phyloP scores from a whole-genome alignment of 2,113 vertebrate genomes.

The Rattus rattus region DNA sequence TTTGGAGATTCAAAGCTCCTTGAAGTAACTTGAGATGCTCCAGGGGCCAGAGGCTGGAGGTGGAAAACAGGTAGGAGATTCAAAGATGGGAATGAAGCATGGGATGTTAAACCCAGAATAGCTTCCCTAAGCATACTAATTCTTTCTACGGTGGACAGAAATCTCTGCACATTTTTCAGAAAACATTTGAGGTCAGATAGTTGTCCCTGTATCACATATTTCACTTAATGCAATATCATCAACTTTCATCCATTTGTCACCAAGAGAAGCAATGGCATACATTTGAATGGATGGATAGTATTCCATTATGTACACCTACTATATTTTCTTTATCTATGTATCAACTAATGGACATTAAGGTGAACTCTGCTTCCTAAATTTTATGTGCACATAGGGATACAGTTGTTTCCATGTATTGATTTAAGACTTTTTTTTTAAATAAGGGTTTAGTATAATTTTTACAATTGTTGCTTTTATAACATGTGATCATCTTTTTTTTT shows the following conservation, averaged over 20 bases:
- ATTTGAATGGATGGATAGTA: not conserved
- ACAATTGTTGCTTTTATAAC: no score
- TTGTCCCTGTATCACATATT: not conserved
- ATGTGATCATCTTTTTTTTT: no score
- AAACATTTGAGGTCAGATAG: not conserved
- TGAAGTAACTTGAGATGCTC: slow-evolving; percentile 11
- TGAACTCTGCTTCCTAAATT: no score
- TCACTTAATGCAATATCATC: not conserved
- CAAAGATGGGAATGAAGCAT: not conserved
- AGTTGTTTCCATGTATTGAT: not conserved
- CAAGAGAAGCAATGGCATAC: not conserved
- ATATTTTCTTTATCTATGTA: not conserved
- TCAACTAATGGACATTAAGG: no score
- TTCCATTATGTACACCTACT: not conserved
- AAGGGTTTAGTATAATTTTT: no score
- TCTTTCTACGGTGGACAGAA: not conserved
- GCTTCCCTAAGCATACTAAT: not conserved
- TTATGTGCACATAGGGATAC: not conserved
- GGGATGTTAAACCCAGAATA: not conserved
- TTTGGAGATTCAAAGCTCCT: slow-evolving; percentile 51
- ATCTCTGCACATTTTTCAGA: not conserved
- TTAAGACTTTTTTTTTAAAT: not conserved
- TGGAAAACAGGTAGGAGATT: not conserved
- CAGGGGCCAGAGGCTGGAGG: not conserved
- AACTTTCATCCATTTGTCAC: not conserved